A percentile compares a stretch with the other conserved stretches of the same genome.
Conservation (phyloP, 2,888 invertebrate genomes). For the Metalampra italica region DNA sequence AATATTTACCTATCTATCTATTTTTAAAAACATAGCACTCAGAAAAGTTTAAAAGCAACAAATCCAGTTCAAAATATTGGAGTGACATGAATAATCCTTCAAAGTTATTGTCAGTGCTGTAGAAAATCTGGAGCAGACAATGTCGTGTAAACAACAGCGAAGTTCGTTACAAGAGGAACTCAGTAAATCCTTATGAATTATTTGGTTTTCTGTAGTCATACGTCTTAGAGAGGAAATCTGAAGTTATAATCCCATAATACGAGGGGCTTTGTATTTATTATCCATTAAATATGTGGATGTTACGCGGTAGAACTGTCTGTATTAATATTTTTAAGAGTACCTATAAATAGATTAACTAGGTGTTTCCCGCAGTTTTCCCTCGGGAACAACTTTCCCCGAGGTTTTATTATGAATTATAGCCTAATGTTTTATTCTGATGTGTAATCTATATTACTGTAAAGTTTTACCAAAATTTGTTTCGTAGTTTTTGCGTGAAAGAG, state of each 20-base stretch:
- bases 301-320: background rate
- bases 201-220: constrained; percentile 17
- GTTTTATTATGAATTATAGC: too few relatives aligned
- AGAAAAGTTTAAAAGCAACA: too few relatives aligned
- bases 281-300: background rate
- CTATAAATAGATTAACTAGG: too few relatives aligned
- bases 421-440: too few relatives aligned
- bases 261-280: constrained; percentile 2
- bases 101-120: constrained; percentile 23
- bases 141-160: constrained; percentile 15
- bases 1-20: too few relatives aligned
- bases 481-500: too few relatives aligned
- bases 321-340: too few relatives aligned
- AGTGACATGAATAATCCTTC: constrained; percentile 26
- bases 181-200: constrained; percentile 28
- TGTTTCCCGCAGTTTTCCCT: too few relatives aligned
- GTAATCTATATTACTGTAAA: too few relatives aligned
- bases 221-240: background rate
- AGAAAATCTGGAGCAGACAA: constrained; percentile 18
- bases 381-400: too few relatives aligned
- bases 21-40: too few relatives aligned
- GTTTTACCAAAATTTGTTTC: too few relatives aligned
- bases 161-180: constrained; percentile 11
- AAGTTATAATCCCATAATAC: constrained; percentile 8
- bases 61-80: background rate